Percentiles rank a stretch among this genome's conserved stretches.
These are phyloP conservation scores for Porphyrio hochstetteri DNA, from an alignment of 2,113 vertebrate genomes.

Conservation along the genomic window DNA sequence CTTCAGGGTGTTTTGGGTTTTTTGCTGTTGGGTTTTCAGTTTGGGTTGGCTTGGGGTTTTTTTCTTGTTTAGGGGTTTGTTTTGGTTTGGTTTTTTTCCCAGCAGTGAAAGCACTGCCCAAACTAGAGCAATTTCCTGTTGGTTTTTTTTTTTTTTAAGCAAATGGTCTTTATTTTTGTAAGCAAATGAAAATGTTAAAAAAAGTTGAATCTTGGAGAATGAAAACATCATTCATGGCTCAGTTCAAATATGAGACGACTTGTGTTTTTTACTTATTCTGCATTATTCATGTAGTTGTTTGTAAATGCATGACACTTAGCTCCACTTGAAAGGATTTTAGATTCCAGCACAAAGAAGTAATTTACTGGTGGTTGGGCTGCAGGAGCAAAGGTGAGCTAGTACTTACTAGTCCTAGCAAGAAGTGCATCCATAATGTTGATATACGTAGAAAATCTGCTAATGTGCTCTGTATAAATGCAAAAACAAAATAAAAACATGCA, in stretches of 20 bases:
- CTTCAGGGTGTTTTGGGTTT: not conserved
- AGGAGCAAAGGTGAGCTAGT: not conserved
- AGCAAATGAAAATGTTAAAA: not conserved
- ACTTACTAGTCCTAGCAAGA: not conserved
- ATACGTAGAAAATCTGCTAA: too few species aligned
- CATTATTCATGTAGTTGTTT: not conserved
- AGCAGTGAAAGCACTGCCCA: not conserved
- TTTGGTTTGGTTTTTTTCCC: not conserved
- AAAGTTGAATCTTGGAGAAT: not conserved
- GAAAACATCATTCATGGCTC: not conserved
- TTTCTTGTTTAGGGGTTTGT: too few species aligned
- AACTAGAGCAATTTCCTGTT: not conserved
- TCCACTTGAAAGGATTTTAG: not conserved
- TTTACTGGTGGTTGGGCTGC: not conserved
- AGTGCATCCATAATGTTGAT: not conserved
- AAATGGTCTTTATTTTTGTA: not conserved
- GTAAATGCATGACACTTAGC: not conserved
- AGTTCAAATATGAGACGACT: not conserved
- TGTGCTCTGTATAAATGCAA: not conserved
- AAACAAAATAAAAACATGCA: not conserved
- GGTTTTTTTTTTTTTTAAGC: not conserved
- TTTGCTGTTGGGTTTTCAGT: not conserved
- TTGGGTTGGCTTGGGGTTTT: not conserved
- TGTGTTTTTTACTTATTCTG: not conserved
- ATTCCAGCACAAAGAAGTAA: not conserved